Conservation (phyloP, 2,888 invertebrate genomes). For the Ypsolopha scabrella region DNA sequence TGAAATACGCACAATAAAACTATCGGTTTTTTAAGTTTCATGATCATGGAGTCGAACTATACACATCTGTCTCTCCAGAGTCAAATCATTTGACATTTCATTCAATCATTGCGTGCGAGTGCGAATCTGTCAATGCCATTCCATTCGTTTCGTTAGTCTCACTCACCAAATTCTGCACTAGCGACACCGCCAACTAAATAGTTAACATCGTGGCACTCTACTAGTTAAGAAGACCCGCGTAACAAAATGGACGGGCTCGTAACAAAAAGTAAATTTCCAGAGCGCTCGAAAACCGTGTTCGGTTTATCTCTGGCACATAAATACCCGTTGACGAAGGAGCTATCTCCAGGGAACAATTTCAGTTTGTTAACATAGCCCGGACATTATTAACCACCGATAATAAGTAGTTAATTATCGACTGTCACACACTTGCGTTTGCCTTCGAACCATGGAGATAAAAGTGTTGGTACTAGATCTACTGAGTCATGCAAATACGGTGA, state of each 20-base stretch:
- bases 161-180: no score
- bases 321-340: conserved; percentile 29
- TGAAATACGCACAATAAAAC: no score
- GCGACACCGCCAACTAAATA: no score
- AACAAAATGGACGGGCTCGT: conserved; percentile 32
- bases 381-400: conserved; percentile 46
- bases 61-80: no score
- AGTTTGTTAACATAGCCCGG: conserved; percentile 46
- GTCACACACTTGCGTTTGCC: conserved; percentile 26
- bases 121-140: no score
- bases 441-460: conserved; percentile 13
- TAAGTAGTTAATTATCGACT: conserved; percentile 53
- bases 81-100: no score
- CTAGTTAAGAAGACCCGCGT: conserved; percentile 19
- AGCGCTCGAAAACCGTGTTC: conserved; percentile 30
- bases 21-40: no score
- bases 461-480: no score
- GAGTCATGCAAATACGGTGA: no score
- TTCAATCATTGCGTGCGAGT: no score
- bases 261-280: conserved; percentile 33
- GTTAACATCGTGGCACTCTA: background rate
- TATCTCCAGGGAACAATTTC: conserved; percentile 32
- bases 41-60: no score
- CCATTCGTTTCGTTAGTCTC: no score
- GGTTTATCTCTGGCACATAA: conserved; percentile 44